Percentiles rank a stretch among this genome's conserved stretches.
These are phyloP conservation scores for Spermophilus dauricus DNA, from an alignment of 2,113 vertebrate species.

Conservation along the genomic window DNA sequence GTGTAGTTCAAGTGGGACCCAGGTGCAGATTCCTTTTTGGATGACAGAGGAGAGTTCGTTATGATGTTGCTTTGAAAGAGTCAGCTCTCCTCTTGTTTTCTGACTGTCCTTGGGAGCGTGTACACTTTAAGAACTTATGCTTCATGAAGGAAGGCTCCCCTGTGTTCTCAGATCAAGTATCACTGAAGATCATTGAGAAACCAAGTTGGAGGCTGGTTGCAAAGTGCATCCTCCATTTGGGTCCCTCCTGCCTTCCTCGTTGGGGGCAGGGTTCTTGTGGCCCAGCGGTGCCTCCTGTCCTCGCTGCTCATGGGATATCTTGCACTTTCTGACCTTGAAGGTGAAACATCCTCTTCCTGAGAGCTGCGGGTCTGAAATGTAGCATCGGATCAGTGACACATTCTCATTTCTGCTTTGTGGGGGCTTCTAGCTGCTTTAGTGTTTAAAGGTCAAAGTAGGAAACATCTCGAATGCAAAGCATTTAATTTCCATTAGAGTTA, in stretches of 20 bases:
- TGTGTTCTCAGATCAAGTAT: not conserved
- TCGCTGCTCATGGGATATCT: not conserved
- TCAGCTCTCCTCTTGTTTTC: not conserved
- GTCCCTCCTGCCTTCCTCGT: not conserved
- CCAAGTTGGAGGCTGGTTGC: not conserved
- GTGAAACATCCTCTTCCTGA: constrained; percentile 9
- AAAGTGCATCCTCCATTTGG: not conserved
- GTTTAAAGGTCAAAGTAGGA: constrained; percentile 69
- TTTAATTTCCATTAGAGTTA: constrained; percentile 78
- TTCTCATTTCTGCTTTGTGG: constrained; percentile 32
- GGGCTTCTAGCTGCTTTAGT: constrained; percentile 54
- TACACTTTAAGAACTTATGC: not conserved
- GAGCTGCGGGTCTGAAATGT: not conserved
- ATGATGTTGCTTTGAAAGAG: constrained; percentile 11
- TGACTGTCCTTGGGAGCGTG: not conserved
- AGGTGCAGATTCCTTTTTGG: not conserved
- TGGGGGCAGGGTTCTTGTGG: not conserved
- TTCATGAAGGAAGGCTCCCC: not conserved
- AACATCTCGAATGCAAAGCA: constrained; percentile 67
- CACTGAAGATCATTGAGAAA: not conserved
- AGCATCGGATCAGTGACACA: not conserved
- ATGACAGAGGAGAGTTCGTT: not conserved
- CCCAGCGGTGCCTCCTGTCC: not conserved
- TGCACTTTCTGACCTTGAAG: constrained; percentile 49
- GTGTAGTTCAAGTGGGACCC: constrained; percentile 13